A percentile compares a stretch with the other conserved stretches of the same genome.
phyloP scores from a whole-genome alignment of 2,888 invertebrate species.

The Luperina nickerlii region DNA sequence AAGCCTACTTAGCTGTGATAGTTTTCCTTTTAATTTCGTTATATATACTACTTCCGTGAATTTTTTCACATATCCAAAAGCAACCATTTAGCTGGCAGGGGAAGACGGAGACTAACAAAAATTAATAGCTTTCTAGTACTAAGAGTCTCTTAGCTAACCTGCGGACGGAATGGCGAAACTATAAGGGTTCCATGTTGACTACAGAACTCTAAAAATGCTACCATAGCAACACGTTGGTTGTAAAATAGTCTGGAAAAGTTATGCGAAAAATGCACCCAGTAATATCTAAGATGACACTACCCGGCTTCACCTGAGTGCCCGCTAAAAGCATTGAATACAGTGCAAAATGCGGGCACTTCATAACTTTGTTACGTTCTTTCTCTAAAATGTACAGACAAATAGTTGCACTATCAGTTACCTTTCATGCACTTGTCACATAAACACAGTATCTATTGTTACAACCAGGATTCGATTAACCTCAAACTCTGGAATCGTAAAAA shows the following conservation, averaged over 20 bases:
- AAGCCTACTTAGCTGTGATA: too few relatives aligned
- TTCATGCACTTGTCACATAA: not conserved
- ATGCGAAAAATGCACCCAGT: constrained; percentile 31
- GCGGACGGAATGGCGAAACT: too few relatives aligned
- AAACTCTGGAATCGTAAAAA: constrained; percentile 3
- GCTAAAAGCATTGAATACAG: constrained; percentile 56
- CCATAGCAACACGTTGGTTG: not conserved
- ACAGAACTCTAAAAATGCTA: not conserved
- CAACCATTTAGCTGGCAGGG: too few relatives aligned
- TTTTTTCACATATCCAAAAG: too few relatives aligned
- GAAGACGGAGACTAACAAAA: too few relatives aligned
- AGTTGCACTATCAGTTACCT: not conserved
- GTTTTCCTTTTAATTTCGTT: too few relatives aligned
- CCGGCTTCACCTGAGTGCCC: constrained; percentile 43
- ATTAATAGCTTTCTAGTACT: too few relatives aligned
- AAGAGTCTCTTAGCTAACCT: too few relatives aligned
- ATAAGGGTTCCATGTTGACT: too few relatives aligned
- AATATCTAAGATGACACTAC: constrained; percentile 45
- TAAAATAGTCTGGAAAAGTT: constrained; percentile 18
- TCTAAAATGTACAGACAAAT: constrained; percentile 17
- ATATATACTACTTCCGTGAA: too few relatives aligned
- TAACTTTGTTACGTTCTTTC: constrained; percentile 10
- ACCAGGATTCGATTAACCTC: constrained; percentile 5
- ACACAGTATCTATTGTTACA: not conserved
- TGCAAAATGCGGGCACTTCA: constrained; percentile 37